Conservation (phyloP, 2,113 vertebrate species). For the Calonectris borealis region DNA sequence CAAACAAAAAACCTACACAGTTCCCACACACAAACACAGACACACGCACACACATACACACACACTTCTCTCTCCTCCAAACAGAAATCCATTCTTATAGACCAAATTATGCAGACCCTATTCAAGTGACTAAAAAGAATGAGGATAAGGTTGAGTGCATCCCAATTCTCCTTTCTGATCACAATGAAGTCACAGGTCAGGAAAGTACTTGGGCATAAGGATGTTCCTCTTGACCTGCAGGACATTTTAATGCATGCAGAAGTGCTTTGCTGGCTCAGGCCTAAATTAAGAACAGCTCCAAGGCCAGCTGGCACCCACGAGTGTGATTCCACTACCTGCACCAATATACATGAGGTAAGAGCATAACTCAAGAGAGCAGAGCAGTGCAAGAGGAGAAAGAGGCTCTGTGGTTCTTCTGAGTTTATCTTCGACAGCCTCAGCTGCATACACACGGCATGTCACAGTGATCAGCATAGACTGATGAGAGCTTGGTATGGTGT, state of each 20-base stretch:
- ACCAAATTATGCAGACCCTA: conserved; percentile 1
- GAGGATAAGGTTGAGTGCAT: background rate
- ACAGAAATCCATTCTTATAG: background rate
- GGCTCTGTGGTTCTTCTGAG: conserved; percentile 65
- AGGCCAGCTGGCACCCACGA: background rate
- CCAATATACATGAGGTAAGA: conserved; percentile 57
- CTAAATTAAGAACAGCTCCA: background rate
- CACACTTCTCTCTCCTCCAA: background rate
- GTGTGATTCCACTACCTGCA: conserved; percentile 21
- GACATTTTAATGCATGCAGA: conserved; percentile 5
- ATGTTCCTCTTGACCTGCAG: conserved; percentile 19
- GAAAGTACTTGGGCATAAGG: background rate
- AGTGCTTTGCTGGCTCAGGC: background rate
- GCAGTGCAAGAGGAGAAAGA: conserved; percentile 54
- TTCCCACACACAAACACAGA: background rate
- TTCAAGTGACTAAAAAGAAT: conserved; percentile 25
- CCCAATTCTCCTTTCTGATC: background rate
- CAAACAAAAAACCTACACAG: background rate
- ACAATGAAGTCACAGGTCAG: background rate
- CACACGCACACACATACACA: background rate
- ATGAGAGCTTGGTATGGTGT: conserved; percentile 12
- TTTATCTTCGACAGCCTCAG: conserved; percentile 28
- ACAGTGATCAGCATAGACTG: conserved; percentile 14
- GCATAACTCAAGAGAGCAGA: conserved; percentile 42
- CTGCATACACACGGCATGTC: conserved; percentile 12